Percentiles rank a stretch among this genome's conserved stretches.
phyloP scores from a whole-genome alignment of 2,113 vertebrate genomes.

The Datnioides undecimradiatus region DNA sequence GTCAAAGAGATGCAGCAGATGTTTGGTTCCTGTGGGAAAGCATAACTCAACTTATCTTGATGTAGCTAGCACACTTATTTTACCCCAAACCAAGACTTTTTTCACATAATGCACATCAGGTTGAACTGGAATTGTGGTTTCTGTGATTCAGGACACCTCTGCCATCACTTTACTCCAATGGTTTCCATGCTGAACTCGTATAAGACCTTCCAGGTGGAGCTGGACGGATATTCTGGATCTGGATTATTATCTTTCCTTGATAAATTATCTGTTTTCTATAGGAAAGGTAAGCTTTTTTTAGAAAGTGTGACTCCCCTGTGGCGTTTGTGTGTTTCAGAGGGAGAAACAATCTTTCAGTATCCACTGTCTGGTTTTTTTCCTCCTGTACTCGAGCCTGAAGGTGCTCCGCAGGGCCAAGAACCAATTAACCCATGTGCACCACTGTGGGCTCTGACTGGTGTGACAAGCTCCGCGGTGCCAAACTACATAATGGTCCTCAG shows the following conservation, averaged over 20 bases:
- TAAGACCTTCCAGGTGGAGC: neutral
- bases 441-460: slow-evolving; percentile 33
- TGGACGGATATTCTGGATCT: neutral
- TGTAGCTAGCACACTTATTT: too few species aligned
- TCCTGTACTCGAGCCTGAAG: slow-evolving; percentile 14
- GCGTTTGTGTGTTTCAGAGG: neutral
- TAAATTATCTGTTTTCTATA: neutral
- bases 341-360: neutral
- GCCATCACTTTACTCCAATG: too few species aligned
- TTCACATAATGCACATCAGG: too few species aligned
- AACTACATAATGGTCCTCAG: slow-evolving; percentile 50
- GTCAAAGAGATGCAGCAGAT: too few species aligned
- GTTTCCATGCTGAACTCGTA: neutral
- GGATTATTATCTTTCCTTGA: too few species aligned
- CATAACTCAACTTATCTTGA: too few species aligned
- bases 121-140: too few species aligned
- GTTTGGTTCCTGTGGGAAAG: too few species aligned
- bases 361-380: neutral
- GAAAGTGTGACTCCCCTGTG: neutral
- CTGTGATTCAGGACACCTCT: too few species aligned
- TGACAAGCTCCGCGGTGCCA: slow-evolving; percentile 54
- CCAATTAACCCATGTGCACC: slow-evolving; percentile 70
- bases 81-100: too few species aligned
- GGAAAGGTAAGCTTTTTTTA: neutral
- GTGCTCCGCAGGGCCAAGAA: slow-evolving; percentile 49